These are phyloP conservation scores for Nasonovia ribisnigri DNA, from an alignment of 2,888 invertebrate genomes.

Conservation along the genomic window DNA sequence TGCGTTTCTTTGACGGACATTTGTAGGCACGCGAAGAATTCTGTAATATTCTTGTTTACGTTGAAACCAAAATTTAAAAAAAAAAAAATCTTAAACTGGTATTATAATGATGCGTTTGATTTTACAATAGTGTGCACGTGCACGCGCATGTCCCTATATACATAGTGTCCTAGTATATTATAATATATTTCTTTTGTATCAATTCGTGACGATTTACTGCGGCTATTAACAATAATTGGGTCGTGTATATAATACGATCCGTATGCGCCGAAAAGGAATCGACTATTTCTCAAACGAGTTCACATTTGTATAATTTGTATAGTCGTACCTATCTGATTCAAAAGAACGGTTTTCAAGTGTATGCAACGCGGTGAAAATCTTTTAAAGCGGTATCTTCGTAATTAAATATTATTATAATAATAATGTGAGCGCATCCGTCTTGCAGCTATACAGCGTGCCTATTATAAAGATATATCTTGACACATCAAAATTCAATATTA, in stretches of 20 bases:
- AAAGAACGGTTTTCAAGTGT: neutral
- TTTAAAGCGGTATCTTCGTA: neutral
- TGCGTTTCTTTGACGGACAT: slow-evolving; percentile 12
- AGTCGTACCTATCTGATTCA: neutral
- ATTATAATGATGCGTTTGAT: slow-evolving; percentile 7
- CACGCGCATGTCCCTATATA: neutral
- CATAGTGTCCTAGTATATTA: neutral
- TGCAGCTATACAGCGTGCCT: neutral
- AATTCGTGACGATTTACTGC: neutral
- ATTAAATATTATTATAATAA: neutral
- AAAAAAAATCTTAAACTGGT: neutral
- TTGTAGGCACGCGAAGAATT: neutral
- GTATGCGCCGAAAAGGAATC: neutral
- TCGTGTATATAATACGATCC: neutral
- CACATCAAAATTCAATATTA: no score
- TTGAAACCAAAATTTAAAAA: neutral
- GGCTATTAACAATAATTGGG: neutral
- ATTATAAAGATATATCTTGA: no score
- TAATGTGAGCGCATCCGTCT: neutral
- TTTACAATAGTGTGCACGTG: slow-evolving; percentile 8
- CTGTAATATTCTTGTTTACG: slow-evolving; percentile 40
- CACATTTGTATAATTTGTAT: neutral
- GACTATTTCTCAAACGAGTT: neutral
- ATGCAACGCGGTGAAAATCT: neutral
- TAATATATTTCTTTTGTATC: neutral